Evolutionary conservation across 2,113 vertebrate genomes (phyloP).

Genomic region (Anas platyrhynchos): DNA sequence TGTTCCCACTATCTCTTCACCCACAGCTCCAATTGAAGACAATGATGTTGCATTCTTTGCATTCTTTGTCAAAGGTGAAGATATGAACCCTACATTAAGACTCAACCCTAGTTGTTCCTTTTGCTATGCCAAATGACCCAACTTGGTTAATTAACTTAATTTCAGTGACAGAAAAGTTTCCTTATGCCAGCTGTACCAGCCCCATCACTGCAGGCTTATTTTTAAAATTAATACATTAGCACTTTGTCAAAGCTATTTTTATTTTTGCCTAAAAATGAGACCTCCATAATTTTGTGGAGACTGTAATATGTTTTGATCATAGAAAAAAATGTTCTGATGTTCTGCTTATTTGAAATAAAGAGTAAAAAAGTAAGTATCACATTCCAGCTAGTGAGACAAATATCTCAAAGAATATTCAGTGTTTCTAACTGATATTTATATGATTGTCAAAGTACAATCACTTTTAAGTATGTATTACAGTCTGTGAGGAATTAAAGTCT

Average conservation of each 20-base stretch:
- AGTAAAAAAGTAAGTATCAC: slow-evolving; percentile 1
- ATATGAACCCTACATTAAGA: background rate
- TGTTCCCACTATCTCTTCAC: background rate
- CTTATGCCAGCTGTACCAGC: background rate
- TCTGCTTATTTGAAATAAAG: slow-evolving; percentile 18
- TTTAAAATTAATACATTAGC: background rate
- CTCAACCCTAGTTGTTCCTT: background rate
- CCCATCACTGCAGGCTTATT: background rate
- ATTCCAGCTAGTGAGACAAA: slow-evolving; percentile 4
- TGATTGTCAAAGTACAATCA: background rate
- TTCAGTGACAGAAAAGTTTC: background rate
- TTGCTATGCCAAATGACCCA: background rate
- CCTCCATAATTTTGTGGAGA: background rate
- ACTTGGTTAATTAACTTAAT: background rate
- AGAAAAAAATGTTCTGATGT: background rate
- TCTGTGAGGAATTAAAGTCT: background rate
- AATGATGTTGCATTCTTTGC: background rate
- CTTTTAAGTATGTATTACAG: background rate
- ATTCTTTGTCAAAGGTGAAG: background rate
- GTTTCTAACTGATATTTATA: background rate
- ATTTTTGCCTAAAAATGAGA: background rate
- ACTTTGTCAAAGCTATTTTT: background rate
- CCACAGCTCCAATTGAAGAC: background rate
- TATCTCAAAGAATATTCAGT: background rate
- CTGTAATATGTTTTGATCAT: background rate